These are phyloP conservation scores for Atethmia centrago DNA, from an alignment of 2,888 invertebrate species.

Conservation along the genomic window DNA sequence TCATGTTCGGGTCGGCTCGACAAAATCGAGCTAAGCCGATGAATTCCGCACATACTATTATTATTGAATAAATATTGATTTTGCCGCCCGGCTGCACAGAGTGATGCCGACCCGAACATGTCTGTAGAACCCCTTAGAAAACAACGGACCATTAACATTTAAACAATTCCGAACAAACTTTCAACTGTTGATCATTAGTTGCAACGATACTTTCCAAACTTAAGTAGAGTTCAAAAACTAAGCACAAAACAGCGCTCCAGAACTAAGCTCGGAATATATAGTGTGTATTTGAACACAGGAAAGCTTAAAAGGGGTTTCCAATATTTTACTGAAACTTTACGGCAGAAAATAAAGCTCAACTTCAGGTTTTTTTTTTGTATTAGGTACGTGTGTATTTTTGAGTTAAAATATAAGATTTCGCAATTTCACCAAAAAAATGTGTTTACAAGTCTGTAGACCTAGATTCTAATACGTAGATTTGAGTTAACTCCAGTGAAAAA, in stretches of 20 bases:
- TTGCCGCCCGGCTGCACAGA: background rate
- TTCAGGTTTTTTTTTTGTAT: too few relatives aligned
- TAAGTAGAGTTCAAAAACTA: slow-evolving; percentile 59
- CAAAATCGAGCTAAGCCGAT: too few relatives aligned
- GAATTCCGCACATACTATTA: too few relatives aligned
- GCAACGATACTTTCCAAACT: slow-evolving; percentile 58
- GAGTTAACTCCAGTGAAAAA: too few relatives aligned
- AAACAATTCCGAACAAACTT: slow-evolving; percentile 54
- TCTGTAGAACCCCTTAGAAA: slow-evolving; percentile 28
- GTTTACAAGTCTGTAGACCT: background rate
- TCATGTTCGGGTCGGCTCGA: too few relatives aligned
- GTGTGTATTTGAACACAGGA: slow-evolving; percentile 38
- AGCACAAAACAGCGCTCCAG: slow-evolving; percentile 54
- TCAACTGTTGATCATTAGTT: slow-evolving; percentile 60
- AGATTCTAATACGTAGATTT: background rate
- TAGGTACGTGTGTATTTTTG: background rate
- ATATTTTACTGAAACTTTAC: slow-evolving; percentile 25
- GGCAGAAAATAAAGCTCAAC: slow-evolving; percentile 1
- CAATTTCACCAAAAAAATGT: too few relatives aligned
- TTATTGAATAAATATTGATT: too few relatives aligned
- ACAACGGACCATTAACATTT: slow-evolving; percentile 50
- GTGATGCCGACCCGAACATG: background rate
- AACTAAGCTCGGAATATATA: slow-evolving; percentile 54
- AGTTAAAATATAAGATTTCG: too few relatives aligned
- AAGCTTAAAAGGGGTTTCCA: slow-evolving; percentile 29